These are phyloP conservation scores for Galago senegalensis DNA, from an alignment of 2,797 vertebrate genomes.

Conservation along the genomic window DNA sequence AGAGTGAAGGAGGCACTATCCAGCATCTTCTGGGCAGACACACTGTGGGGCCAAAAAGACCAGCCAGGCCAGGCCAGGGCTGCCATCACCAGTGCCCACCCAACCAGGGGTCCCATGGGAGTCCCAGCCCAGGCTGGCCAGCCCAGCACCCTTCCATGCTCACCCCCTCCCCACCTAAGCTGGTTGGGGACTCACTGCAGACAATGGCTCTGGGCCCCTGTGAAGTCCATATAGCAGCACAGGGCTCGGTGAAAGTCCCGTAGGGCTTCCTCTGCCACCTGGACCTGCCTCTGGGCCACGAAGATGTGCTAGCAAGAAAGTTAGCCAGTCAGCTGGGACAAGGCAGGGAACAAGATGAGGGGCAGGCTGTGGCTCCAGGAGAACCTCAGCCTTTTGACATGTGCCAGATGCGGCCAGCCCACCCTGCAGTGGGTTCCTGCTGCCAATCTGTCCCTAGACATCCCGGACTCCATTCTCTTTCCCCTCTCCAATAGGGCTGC, in stretches of 20 bases:
- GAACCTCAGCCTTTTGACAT: neutral
- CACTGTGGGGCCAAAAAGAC: slow-evolving; percentile 88
- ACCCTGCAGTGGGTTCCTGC: neutral
- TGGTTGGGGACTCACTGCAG: slow-evolving; percentile 93
- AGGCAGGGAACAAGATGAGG: neutral
- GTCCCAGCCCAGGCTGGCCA: neutral
- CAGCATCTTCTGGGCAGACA: slow-evolving; percentile 94
- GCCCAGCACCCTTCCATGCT: neutral
- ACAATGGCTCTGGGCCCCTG: slow-evolving; percentile 93
- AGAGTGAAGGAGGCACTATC: slow-evolving; percentile 88
- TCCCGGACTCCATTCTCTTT: neutral
- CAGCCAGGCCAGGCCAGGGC: neutral
- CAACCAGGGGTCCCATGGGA: neutral
- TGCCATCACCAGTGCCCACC: neutral
- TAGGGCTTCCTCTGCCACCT: slow-evolving; percentile 90
- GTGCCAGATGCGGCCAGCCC: neutral
- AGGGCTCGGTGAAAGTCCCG: slow-evolving; percentile 94
- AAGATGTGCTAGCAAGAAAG: slow-evolving; percentile 94
- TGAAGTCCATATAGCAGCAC: slow-evolving; percentile 93
- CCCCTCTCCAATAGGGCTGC: neutral
- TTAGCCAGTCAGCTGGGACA: neutral
- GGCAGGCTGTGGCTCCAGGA: neutral
- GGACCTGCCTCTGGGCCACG: slow-evolving; percentile 96
- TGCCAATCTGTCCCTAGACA: neutral
- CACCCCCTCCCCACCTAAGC: neutral